Conservation (phyloP, 1,140 invertebrate genomes). For the Myzus persicae region DNA sequence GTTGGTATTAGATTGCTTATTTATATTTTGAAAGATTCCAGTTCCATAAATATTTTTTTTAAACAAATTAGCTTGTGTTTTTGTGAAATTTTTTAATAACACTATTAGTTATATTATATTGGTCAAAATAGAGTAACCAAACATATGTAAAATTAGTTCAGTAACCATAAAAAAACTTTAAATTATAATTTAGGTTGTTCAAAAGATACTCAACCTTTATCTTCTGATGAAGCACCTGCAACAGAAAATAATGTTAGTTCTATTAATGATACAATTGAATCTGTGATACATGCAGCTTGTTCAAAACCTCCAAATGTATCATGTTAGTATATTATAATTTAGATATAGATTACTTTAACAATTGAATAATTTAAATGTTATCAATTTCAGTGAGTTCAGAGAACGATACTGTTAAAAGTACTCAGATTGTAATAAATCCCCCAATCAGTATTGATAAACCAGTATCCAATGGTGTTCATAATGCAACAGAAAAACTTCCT, state of each 20-base stretch:
- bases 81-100: not conserved
- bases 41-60: not conserved
- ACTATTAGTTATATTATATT: not conserved
- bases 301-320: not conserved
- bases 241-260: constrained; percentile 48
- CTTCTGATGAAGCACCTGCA: not conserved
- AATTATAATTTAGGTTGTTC: constrained; percentile 46
- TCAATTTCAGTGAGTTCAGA: not conserved
- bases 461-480: constrained; percentile 43
- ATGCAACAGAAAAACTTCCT: constrained; percentile 29
- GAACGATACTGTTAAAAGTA: constrained; percentile 12
- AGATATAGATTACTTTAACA: not conserved
- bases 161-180: not conserved
- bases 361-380: not conserved
- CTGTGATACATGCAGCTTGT: constrained; percentile 63
- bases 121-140: not conserved
- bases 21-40: not conserved
- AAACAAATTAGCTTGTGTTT: not conserved
- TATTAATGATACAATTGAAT: constrained; percentile 64
- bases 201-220: constrained; percentile 37
- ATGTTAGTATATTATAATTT: not conserved
- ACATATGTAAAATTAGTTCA: not conserved
- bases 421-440: not conserved
- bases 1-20: not conserved
- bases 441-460: constrained; percentile 37